Conservation (phyloP, 2,888 invertebrate genomes). For the Eugnorisma glareosa region DNA sequence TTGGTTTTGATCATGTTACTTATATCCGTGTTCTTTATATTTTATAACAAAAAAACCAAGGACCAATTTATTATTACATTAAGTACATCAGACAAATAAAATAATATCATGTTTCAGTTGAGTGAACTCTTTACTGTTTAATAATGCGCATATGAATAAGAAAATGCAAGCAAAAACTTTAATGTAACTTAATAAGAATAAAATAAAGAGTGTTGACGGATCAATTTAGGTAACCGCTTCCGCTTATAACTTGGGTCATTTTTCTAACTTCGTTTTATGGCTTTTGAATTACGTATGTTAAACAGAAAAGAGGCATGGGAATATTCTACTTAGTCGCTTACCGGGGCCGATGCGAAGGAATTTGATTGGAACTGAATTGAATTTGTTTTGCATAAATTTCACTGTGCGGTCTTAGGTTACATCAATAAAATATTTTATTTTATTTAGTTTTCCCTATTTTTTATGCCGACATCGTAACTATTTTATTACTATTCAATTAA, state of each 20-base stretch:
- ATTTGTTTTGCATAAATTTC: constrained; percentile 69
- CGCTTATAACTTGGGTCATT: constrained; percentile 66
- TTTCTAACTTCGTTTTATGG: constrained; percentile 78
- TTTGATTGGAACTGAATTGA: constrained; percentile 76
- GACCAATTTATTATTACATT: not conserved
- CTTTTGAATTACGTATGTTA: constrained; percentile 84
- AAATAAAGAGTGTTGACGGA: constrained; percentile 33
- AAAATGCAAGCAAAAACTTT: constrained; percentile 32
- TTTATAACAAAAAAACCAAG: not conserved
- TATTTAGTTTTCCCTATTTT: constrained; percentile 59
- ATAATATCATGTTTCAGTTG: constrained; percentile 23
- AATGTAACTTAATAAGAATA: constrained; percentile 14
- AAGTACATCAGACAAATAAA: constrained; percentile 16
- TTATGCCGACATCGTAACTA: constrained; percentile 63
- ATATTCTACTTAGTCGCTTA: constrained; percentile 74
- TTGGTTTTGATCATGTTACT: not conserved
- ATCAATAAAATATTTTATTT: constrained; percentile 69
- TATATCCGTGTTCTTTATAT: not conserved
- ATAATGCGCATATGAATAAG: constrained; percentile 27
- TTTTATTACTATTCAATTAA: constrained; percentile 69
- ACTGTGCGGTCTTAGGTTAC: constrained; percentile 63
- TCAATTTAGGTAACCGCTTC: constrained; percentile 63
- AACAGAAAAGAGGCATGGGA: constrained; percentile 84
- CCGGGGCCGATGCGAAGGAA: constrained; percentile 66
- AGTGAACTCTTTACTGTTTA: constrained; percentile 33